Base-by-base conservation (phyloP, 1,140 invertebrate genomes). In the Brachionus rubens region DNA sequence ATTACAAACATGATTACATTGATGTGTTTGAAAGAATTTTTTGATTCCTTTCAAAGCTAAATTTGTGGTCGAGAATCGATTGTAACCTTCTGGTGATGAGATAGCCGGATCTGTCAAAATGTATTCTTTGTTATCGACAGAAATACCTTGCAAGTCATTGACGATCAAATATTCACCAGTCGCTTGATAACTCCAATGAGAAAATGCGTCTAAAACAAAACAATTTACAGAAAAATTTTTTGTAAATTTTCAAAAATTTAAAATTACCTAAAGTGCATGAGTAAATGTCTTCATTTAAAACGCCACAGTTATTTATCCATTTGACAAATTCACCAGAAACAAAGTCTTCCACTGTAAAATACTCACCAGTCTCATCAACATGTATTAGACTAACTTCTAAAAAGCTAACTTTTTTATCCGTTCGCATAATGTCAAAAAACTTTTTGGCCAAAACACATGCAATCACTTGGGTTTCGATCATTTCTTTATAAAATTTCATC, bases 301-400 rank as follows among this genome's bases (percentile, higher is more conserved):
- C 10, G 30, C 62, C 62, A 7, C 40, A n/a, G 16, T 68, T 68
- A 68, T 47, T 68, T n/a, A 47, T 68, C 62, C 62, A 68, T 68
- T 68, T 68, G 7, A 46, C n/a, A 46, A 46, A 68, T 47, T 68
- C 9, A 26, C 41, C 41, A 30, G 30, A 3, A 14, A 68, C 16
- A 47, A 26, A 46, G 12, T 46, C 24, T 68, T 68, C 62, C 30
- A 68, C 16, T 30, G 41, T 26, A 30, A 26, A 68, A 30, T 47
- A 47, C 47, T 68, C 30, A 10, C 56, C 56, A 40, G 56, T 62
- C 1, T 62, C 19, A 1, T 21, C 36, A 12, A 62, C 16, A 5
- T 19, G n/a, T 47, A 68, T 28, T 2, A 47, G 16, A 30, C 16
- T n/a, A 47, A 46, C 43, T 12, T 68, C 62, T n/a, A 46, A 1